Evolutionary conservation across 2,797 vertebrate genomes (phyloP).

Genomic region (Smutsia temminckii): DNA sequence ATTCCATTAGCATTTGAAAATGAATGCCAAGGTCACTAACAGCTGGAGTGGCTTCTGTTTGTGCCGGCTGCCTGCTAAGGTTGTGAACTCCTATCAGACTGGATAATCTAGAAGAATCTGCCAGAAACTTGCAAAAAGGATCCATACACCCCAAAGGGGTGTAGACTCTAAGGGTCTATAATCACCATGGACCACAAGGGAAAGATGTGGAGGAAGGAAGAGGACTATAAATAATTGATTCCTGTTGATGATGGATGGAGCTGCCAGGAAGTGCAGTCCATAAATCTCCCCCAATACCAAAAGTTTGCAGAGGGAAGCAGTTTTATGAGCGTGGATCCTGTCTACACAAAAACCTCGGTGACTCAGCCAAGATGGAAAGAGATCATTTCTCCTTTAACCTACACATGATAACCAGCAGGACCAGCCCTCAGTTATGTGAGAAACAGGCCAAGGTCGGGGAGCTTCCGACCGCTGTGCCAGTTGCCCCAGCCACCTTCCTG

Average conservation of each 20-base stretch:
- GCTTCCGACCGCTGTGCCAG: neutral
- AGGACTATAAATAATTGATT: neutral
- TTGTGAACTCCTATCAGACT: neutral
- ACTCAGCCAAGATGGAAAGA: neutral
- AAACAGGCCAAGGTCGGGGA: neutral
- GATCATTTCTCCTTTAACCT: neutral
- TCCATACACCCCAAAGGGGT: neutral
- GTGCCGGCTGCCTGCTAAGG: neutral
- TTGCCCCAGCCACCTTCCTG: neutral
- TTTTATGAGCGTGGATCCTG: neutral
- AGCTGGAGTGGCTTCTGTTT: neutral
- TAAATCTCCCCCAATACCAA: neutral
- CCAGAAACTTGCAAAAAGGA: neutral
- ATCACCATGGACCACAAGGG: neutral
- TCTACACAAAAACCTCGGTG: neutral
- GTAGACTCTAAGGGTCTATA: neutral
- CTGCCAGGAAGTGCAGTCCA: neutral
- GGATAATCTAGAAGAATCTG: neutral
- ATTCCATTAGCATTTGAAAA: conserved; percentile 6
- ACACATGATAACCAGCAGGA: accelerated
- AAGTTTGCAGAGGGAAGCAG: neutral
- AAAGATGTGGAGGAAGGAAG: neutral
- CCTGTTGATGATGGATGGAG: accelerated
- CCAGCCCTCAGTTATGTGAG: no score
- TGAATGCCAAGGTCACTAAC: neutral